Evolutionary conservation across 2,113 vertebrate genomes (phyloP).

Genomic region (Oryzias melastigma): DNA sequence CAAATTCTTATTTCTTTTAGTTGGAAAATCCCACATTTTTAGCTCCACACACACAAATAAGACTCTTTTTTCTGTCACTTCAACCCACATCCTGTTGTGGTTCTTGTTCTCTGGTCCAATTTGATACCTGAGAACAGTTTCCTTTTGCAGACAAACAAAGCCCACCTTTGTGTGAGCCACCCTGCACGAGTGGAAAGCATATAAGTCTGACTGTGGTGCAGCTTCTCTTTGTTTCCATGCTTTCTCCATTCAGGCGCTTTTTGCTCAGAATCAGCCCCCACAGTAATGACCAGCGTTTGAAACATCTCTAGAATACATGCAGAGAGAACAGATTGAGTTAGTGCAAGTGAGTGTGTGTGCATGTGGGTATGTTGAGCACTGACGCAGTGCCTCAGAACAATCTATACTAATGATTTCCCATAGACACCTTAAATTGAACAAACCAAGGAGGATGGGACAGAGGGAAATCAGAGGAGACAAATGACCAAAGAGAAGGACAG

Average conservation of each 20-base stretch:
- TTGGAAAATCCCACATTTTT: constrained; percentile 56
- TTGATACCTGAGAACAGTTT: constrained; percentile 61
- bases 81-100: constrained; percentile 60
- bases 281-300: constrained; percentile 20
- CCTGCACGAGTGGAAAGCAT: constrained; percentile 40
- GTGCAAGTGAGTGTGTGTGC: constrained; percentile 33
- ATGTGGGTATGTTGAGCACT: constrained; percentile 30
- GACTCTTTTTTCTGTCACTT: constrained; percentile 40
- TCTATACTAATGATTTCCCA: constrained; percentile 72
- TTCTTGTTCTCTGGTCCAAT: constrained; percentile 41
- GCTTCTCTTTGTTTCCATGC: too few species aligned
- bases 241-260: too few species aligned
- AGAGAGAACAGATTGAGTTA: constrained; percentile 4
- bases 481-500: constrained; percentile 10
- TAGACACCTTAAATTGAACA: constrained; percentile 65
- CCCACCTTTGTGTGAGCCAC: constrained; percentile 55
- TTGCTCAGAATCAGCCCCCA: constrained; percentile 30
- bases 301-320: constrained; percentile 24
- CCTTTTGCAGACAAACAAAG: constrained; percentile 53
- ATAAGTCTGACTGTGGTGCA: too few species aligned
- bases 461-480: constrained; percentile 21
- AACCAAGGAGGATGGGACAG: constrained; percentile 37
- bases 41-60: constrained; percentile 24
- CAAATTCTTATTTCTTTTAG: constrained; percentile 25
- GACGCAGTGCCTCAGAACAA: constrained; percentile 59